Conservation (phyloP, 2,797 vertebrate genomes). For the Octomys mimax region DNA sequence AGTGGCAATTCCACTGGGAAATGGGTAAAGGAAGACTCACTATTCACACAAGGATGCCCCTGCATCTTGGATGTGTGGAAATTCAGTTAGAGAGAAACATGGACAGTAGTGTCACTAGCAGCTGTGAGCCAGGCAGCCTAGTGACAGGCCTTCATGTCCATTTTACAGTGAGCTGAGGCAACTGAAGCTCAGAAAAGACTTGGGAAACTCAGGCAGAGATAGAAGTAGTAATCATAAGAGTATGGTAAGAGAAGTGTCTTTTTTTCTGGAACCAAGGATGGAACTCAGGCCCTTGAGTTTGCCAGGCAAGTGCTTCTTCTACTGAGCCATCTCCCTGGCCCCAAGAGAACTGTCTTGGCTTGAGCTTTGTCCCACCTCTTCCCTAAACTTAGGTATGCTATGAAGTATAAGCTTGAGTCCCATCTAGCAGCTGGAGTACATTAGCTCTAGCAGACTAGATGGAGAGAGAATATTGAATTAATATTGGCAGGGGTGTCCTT, state of each 20-base stretch:
- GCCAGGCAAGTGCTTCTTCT: too few relatives aligned
- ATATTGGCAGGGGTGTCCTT: background rate
- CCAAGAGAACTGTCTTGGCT: too few relatives aligned
- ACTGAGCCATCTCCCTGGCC: too few relatives aligned
- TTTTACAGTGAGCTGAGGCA: background rate
- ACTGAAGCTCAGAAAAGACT: background rate
- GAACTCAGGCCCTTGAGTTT: too few relatives aligned
- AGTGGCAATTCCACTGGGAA: background rate
- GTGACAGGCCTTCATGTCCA: background rate
- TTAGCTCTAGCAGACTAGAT: background rate
- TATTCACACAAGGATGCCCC: background rate
- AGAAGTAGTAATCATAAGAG: background rate
- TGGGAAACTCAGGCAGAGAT: background rate
- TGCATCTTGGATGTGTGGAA: background rate
- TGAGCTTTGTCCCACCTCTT: background rate
- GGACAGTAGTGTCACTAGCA: background rate
- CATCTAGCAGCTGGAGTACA: background rate
- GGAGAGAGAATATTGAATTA: background rate
- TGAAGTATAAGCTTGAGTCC: background rate
- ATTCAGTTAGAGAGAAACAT: background rate
- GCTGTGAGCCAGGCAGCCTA: background rate
- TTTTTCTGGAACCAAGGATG: too few relatives aligned
- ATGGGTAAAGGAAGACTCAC: background rate
- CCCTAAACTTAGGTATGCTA: background rate
- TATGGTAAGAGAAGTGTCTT: too few relatives aligned